phyloP scores from a whole-genome alignment of 2,113 vertebrate genomes.

The Campylorhamphus procurvoides region DNA sequence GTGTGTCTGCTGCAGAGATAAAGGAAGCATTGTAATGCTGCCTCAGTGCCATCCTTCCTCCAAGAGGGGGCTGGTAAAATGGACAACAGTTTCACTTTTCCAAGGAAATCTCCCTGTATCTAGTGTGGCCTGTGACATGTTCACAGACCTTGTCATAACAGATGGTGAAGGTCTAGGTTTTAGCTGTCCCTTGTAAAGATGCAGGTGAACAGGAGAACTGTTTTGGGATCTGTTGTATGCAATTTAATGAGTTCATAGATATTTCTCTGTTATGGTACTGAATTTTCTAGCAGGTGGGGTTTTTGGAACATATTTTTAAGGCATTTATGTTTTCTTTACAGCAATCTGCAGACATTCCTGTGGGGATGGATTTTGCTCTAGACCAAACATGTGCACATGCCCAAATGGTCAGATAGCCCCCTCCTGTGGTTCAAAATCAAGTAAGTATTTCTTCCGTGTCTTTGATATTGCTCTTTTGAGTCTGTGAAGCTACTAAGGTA shows the following conservation, averaged over 20 bases:
- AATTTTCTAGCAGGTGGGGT: not conserved
- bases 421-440: slow-evolving; percentile 96
- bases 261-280: not conserved
- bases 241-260: not conserved
- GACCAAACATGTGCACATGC: slow-evolving; percentile 99
- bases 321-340: slow-evolving; percentile 69
- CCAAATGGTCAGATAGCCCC: slow-evolving; percentile 92
- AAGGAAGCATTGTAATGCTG: not conserved
- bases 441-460: slow-evolving; percentile 74
- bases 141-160: not conserved
- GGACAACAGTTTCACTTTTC: not conserved
- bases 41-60: not conserved
- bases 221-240: not conserved
- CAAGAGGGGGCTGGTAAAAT: not conserved
- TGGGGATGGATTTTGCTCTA: slow-evolving; percentile 98
- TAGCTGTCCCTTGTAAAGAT: not conserved
- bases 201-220: not conserved
- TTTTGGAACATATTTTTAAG: slow-evolving; percentile 39
- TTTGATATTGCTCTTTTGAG: not conserved
- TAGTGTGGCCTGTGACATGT: not conserved
- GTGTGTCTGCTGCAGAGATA: not conserved
- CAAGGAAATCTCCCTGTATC: not conserved
- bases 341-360: slow-evolving; percentile 97
- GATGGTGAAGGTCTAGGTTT: not conserved
- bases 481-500: not conserved